A percentile compares a stretch with the other conserved stretches of the same genome.
phyloP scores from a whole-genome alignment of 2,888 invertebrate species.

The Salpingus planirostris region DNA sequence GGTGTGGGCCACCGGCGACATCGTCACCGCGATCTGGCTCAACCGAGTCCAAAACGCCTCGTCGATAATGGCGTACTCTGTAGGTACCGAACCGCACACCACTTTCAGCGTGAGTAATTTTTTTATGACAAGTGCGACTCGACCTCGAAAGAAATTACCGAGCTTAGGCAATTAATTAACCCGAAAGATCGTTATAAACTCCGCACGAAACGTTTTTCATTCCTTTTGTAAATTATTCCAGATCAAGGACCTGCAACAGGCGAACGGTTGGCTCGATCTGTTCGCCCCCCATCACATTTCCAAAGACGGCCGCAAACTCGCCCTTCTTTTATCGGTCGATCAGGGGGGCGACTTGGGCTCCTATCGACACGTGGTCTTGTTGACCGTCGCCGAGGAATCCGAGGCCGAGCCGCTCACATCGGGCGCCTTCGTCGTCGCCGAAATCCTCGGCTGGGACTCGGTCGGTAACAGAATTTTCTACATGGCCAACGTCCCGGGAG shows the following conservation, averaged over 20 bases:
- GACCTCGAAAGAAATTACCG: no score
- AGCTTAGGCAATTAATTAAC: no score
- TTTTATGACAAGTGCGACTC: no score
- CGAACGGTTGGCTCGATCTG: constrained; percentile 70
- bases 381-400: constrained; percentile 40
- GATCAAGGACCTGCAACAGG: constrained; percentile 42
- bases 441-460: constrained; percentile 64
- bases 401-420: constrained; percentile 44
- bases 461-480: constrained; percentile 68
- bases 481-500: constrained; percentile 65
- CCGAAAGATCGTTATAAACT: no score
- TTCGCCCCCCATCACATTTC: constrained; percentile 65
- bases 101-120: not conserved
- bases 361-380: constrained; percentile 59
- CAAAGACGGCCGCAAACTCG: constrained; percentile 56
- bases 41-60: constrained; percentile 79
- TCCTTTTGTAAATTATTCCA: no score
- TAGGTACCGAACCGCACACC: not conserved
- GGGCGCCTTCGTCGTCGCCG: constrained; percentile 61
- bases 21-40: constrained; percentile 76
- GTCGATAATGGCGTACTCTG: constrained; percentile 30
- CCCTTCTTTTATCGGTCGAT: constrained; percentile 64
- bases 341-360: constrained; percentile 48
- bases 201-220: no score
- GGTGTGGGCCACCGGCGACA: constrained; percentile 63